Evolutionary conservation across 2,797 vertebrate genomes (phyloP).

Genomic region (Melanotaenia parkinsoni): DNA sequence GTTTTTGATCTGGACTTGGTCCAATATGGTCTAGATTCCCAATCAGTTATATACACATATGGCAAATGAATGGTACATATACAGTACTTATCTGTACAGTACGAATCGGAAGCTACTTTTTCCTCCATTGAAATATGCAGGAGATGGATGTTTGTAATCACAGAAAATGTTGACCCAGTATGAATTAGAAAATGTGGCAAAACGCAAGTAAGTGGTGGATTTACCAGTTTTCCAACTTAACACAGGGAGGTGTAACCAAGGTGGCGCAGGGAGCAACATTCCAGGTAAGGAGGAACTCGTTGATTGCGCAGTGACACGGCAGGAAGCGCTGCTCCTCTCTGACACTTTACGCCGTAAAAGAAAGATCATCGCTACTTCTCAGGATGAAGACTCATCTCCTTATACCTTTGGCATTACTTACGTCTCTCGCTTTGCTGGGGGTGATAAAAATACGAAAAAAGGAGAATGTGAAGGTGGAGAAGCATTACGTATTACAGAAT

Average conservation of each 20-base stretch:
- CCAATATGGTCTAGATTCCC: no score
- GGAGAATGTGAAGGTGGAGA: neutral
- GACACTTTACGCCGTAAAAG: no score
- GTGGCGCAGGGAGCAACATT: neutral
- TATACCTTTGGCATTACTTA: conserved; percentile 11
- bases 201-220: conserved; percentile 40
- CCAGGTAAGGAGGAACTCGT: neutral
- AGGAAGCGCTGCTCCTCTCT: neutral
- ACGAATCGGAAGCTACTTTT: neutral
- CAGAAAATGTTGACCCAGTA: neutral
- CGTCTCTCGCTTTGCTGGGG: conserved; percentile 45
- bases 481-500: conserved; percentile 35
- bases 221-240: neutral
- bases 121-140: neutral
- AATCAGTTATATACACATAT: no score
- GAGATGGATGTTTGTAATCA: conserved; percentile 23
- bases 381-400: conserved; percentile 66
- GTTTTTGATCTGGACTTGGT: no score
- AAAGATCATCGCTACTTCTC: neutral
- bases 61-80: no score
- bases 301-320: conserved; percentile 3
- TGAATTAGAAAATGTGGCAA: neutral
- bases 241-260: neutral
- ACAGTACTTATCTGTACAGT: no score
- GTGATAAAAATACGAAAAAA: conserved; percentile 45